Evolutionary conservation across 2,797 vertebrate genomes (phyloP).

Genomic region (Pangasius mekongensis): DNA sequence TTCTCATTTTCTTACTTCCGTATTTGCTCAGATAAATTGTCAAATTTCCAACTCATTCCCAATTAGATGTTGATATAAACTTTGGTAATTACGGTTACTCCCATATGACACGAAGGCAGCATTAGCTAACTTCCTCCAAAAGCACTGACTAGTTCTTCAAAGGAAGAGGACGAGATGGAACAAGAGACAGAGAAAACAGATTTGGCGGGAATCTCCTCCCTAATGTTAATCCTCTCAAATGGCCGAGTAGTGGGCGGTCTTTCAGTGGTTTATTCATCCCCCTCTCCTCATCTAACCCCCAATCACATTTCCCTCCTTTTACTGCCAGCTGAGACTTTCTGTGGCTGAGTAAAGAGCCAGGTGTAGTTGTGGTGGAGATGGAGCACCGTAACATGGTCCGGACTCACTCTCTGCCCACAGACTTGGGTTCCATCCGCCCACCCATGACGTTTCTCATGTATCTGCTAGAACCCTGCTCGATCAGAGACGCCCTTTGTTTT

Average conservation of each 20-base stretch:
- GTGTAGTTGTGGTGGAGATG: slow-evolving; percentile 41
- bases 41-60: not conserved
- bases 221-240: slow-evolving; percentile 53
- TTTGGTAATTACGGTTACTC: not conserved
- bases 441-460: slow-evolving; percentile 40
- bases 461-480: slow-evolving; percentile 13
- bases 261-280: slow-evolving; percentile 54
- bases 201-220: slow-evolving; percentile 35
- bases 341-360: slow-evolving; percentile 46
- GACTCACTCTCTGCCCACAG: slow-evolving; percentile 32
- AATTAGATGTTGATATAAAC: slow-evolving; percentile 2
- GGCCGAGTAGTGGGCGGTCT: slow-evolving; percentile 39
- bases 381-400: slow-evolving; percentile 25
- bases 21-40: not conserved
- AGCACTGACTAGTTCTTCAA: not conserved
- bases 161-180: slow-evolving; percentile 26
- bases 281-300: slow-evolving; percentile 36
- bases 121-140: slow-evolving; percentile 19
- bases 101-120: not conserved
- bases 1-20: not conserved
- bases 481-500: slow-evolving; percentile 33
- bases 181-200: slow-evolving; percentile 25
- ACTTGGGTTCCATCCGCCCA: slow-evolving; percentile 37
- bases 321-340: slow-evolving; percentile 43
- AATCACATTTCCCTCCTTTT: slow-evolving; percentile 51